These are phyloP conservation scores for Anoplolepis gracilipes DNA, from an alignment of 1,140 invertebrate species.

Conservation along the genomic window DNA sequence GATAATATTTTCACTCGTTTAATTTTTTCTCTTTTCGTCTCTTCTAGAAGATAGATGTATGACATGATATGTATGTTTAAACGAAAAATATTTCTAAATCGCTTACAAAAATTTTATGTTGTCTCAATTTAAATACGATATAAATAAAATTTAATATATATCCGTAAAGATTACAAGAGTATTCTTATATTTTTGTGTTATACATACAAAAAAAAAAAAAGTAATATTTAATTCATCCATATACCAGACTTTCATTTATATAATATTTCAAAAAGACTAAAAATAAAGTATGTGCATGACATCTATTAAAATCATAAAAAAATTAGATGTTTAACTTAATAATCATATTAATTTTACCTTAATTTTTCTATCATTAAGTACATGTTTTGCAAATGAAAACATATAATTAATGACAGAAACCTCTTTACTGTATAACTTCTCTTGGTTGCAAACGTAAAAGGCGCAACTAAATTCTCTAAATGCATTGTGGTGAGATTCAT, in stretches of 20 bases:
- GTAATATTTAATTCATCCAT: background rate
- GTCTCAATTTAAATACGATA: background rate
- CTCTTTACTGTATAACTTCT: background rate
- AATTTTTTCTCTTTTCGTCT: background rate
- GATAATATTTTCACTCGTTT: too few relatives aligned
- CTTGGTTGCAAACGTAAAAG: constrained; percentile 9
- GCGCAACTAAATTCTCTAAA: constrained; percentile 2
- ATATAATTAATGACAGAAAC: too few relatives aligned
- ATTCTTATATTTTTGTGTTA: background rate
- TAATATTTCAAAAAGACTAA: background rate
- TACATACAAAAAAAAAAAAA: background rate
- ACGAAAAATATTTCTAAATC: background rate
- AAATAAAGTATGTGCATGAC: background rate
- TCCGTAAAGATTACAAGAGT: background rate
- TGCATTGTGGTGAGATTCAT: constrained; percentile 30
- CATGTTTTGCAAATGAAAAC: background rate
- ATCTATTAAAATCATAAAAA: background rate
- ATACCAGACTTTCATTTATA: background rate
- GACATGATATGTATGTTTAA: background rate
- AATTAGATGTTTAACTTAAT: background rate
- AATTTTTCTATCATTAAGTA: background rate
- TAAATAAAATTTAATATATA: constrained; percentile 16
- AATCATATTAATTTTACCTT: constrained; percentile 15
- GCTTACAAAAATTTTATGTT: background rate
- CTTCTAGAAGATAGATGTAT: background rate